phyloP scores from a whole-genome alignment of 2,113 vertebrate species.

The Holacanthus passer region DNA sequence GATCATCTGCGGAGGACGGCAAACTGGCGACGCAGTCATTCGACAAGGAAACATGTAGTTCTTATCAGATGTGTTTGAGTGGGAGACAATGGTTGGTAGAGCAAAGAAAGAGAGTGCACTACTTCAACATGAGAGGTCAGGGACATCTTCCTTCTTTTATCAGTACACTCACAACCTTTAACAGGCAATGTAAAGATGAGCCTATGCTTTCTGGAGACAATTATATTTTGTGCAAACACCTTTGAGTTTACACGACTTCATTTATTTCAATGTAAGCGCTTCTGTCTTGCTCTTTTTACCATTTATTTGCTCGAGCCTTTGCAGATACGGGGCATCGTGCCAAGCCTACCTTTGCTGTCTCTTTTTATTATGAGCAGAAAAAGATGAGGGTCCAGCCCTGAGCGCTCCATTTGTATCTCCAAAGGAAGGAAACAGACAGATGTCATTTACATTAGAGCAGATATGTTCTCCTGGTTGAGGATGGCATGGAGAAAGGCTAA shows the following conservation, averaged over 20 bases:
- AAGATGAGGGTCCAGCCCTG: conserved; percentile 54
- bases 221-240: conserved; percentile 1
- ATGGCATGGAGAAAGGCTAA: conserved; percentile 42
- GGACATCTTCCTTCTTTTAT: conserved; percentile 10
- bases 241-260: conserved; percentile 19
- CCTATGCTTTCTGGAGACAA: not conserved
- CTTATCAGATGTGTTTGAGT: conserved; percentile 34
- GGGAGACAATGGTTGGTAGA: not conserved
- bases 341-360: conserved; percentile 73
- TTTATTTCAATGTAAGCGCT: conserved; percentile 1
- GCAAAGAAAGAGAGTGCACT: conserved; percentile 9
- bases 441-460: conserved; percentile 77
- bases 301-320: conserved; percentile 29
- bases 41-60: conserved; percentile 26
- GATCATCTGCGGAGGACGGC: conserved; percentile 40
- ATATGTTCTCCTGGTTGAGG: conserved; percentile 53
- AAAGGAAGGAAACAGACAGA: conserved; percentile 73
- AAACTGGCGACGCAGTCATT: conserved; percentile 27
- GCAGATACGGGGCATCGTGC: conserved; percentile 44
- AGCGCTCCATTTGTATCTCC: conserved; percentile 66
- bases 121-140: conserved; percentile 27
- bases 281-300: conserved; percentile 14
- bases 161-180: not conserved
- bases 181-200: not conserved
- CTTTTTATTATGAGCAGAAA: conserved; percentile 66